Conservation (phyloP, 2,113 vertebrate species). For the Uropsilus gracilis region DNA sequence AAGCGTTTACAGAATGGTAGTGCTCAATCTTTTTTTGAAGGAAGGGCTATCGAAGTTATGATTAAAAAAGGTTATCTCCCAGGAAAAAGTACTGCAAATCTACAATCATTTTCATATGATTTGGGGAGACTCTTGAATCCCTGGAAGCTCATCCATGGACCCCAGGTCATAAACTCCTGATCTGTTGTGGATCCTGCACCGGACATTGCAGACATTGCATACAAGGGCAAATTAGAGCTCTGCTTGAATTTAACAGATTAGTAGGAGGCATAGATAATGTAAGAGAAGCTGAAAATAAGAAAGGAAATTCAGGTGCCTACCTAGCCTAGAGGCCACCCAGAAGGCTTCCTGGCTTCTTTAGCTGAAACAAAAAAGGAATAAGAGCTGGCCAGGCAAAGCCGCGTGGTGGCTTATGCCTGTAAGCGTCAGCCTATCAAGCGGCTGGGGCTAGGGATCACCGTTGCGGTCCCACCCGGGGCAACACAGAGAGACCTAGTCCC, state of each 20-base stretch:
- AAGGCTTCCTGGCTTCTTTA: background rate
- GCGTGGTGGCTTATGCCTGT: too few relatives aligned
- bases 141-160: background rate
- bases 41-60: background rate
- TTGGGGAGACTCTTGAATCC: background rate
- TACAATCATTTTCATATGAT: background rate
- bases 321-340: background rate
- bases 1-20: background rate
- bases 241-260: background rate
- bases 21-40: background rate
- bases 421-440: too few relatives aligned
- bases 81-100: background rate
- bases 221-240: background rate
- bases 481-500: too few relatives aligned
- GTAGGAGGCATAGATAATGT: background rate
- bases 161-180: background rate
- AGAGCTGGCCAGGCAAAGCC: background rate
- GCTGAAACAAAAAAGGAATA: background rate
- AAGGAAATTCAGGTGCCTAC: background rate
- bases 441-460: too few relatives aligned
- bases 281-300: background rate
- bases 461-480: too few relatives aligned
- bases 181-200: background rate
- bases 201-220: background rate
- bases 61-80: background rate